These are phyloP conservation scores for Drosophila helvetica DNA, from an alignment of 2,888 invertebrate genomes.

Conservation along the genomic window DNA sequence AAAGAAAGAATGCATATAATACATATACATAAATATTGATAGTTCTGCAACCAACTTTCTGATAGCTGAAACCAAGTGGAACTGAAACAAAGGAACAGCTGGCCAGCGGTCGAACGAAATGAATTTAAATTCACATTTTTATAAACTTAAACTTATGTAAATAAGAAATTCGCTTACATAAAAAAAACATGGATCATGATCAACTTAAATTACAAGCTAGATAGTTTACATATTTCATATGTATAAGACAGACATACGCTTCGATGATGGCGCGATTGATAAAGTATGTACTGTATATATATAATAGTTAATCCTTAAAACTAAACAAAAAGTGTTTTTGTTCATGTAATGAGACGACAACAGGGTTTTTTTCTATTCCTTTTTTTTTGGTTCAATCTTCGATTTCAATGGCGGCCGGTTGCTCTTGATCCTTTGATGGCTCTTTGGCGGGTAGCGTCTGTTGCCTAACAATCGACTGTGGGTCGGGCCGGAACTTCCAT, in stretches of 20 bases:
- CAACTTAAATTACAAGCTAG: slow-evolving; percentile 26
- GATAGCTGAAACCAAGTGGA: not conserved
- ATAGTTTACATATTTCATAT: slow-evolving; percentile 63
- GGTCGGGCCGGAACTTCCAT: slow-evolving; percentile 65
- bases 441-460: slow-evolving; percentile 11
- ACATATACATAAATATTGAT: too few relatives aligned
- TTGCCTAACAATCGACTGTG: slow-evolving; percentile 3
- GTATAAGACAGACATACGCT: slow-evolving; percentile 15
- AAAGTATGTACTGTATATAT: not conserved
- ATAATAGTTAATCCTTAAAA: not conserved
- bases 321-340: not conserved
- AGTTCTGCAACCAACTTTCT: too few relatives aligned
- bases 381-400: slow-evolving; percentile 54
- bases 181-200: slow-evolving; percentile 18
- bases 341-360: slow-evolving; percentile 3
- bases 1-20: not conserved
- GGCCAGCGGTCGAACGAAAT: not conserved
- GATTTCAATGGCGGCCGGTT: slow-evolving; percentile 63
- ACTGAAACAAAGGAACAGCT: not conserved
- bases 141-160: slow-evolving; percentile 28
- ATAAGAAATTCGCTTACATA: slow-evolving; percentile 14
- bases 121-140: not conserved
- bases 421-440: slow-evolving; percentile 9
- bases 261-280: not conserved
- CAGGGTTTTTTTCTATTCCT: not conserved